Percentiles rank a stretch among this genome's conserved stretches.
Conservation (phyloP, 2,888 invertebrate genomes). For the Cheilosia vulpina region DNA sequence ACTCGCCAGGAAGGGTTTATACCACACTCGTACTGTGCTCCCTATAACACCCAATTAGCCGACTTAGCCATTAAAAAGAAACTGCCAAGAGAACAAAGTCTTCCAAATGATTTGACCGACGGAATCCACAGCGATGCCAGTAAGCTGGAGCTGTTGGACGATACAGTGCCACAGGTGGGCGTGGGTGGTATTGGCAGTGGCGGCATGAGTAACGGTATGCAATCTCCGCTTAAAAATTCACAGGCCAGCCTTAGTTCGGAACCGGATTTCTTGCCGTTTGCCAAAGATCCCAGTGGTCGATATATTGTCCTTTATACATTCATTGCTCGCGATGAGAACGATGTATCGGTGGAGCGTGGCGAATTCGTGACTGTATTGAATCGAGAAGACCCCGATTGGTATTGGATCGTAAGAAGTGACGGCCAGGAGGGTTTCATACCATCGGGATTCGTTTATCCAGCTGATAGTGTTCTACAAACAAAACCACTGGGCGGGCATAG, state of each 20-base stretch:
- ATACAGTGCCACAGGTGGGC: slow-evolving; percentile 68
- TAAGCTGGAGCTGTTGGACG: slow-evolving; percentile 74
- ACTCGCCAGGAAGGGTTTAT: slow-evolving; percentile 96
- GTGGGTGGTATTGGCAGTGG: slow-evolving; percentile 63
- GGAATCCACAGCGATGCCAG: slow-evolving; percentile 76
- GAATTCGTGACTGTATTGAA: slow-evolving; percentile 98
- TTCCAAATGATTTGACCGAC: slow-evolving; percentile 85
- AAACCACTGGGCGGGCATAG: slow-evolving; percentile 76
- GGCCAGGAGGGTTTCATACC: slow-evolving; percentile 98
- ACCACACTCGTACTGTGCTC: slow-evolving; percentile 96
- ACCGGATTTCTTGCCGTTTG: slow-evolving; percentile 88
- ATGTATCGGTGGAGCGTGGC: slow-evolving; percentile 95
- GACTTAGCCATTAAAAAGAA: slow-evolving; percentile 95
- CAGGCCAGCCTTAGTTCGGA: slow-evolving; percentile 84
- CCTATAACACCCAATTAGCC: slow-evolving; percentile 90
- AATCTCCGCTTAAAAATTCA: slow-evolving; percentile 81
- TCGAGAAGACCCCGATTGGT: slow-evolving; percentile 98
- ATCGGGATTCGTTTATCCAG: slow-evolving; percentile 96
- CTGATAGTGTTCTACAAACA: slow-evolving; percentile 89
- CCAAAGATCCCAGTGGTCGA: slow-evolving; percentile 93
- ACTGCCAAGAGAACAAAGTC: slow-evolving; percentile 88
- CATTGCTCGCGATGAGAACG: slow-evolving; percentile 96
- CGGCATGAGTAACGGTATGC: slow-evolving; percentile 73
- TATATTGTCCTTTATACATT: slow-evolving; percentile 97
- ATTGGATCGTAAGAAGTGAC: slow-evolving; percentile 96